Conservation (phyloP, 2,797 vertebrate species). For the Carapus acus region DNA sequence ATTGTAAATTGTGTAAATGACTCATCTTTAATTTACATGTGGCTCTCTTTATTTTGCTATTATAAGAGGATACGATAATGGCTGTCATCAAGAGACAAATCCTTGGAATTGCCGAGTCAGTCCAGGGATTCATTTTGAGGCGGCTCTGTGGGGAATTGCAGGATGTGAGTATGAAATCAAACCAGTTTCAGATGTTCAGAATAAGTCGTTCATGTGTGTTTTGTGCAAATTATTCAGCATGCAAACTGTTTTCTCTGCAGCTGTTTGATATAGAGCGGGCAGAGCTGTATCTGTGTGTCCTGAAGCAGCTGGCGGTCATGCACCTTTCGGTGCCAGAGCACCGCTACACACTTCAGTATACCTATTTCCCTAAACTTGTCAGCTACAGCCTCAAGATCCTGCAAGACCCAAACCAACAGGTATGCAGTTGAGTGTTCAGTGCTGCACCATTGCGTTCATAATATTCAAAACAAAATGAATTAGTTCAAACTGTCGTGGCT, state of each 20-base stretch:
- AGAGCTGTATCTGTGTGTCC: constrained; percentile 78
- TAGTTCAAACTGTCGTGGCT: constrained; percentile 2
- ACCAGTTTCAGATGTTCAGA: too few species aligned
- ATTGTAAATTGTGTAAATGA: neutral
- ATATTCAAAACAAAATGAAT: too few species aligned
- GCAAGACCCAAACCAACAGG: constrained; percentile 64
- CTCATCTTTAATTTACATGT: constrained; percentile 1
- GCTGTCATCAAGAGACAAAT: constrained; percentile 63
- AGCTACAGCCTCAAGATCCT: constrained; percentile 70
- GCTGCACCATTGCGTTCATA: too few species aligned
- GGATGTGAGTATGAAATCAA: constrained; percentile 64
- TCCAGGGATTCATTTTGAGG: constrained; percentile 80
- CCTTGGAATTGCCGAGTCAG: constrained; percentile 63
- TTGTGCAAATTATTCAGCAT: neutral
- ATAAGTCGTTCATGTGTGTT: too few species aligned
- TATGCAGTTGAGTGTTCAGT: constrained; percentile 26
- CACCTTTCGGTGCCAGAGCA: constrained; percentile 55
- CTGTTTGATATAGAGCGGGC: constrained; percentile 75
- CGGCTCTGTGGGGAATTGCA: constrained; percentile 78
- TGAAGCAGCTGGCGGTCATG: constrained; percentile 71
- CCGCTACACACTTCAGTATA: constrained; percentile 54
- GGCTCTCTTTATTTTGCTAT: constrained; percentile 1
- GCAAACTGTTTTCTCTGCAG: constrained; percentile 37
- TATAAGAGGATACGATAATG: constrained; percentile 69
- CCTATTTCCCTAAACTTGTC: constrained; percentile 71